phyloP scores from a whole-genome alignment of 2,888 invertebrate species.

The Lobophora halterata region DNA sequence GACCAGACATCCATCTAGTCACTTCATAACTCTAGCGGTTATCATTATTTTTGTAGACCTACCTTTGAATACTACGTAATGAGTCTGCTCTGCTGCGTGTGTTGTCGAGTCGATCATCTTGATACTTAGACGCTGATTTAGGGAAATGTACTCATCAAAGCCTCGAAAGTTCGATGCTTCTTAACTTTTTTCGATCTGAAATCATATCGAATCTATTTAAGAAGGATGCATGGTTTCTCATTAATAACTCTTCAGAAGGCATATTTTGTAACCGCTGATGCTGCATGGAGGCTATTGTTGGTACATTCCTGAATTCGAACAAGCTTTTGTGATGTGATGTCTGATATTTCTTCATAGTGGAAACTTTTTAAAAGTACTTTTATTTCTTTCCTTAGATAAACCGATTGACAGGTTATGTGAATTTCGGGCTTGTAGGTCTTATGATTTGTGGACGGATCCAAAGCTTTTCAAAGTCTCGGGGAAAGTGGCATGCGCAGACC shows the following conservation, averaged over 20 bases:
- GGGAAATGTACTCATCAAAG: conserved; percentile 64
- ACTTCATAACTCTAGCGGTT: conserved; percentile 70
- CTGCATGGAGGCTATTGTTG: conserved; percentile 41
- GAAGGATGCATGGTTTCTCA: background rate
- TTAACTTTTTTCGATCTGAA: conserved; percentile 14
- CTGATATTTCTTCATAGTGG: conserved; percentile 42
- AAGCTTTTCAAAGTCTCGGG: conserved; percentile 36
- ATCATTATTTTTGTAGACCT: conserved; percentile 74
- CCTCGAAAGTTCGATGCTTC: conserved; percentile 12
- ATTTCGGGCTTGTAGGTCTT: conserved; percentile 48
- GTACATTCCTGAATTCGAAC: conserved; percentile 67
- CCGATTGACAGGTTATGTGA: conserved; percentile 28
- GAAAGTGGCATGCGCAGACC: conserved; percentile 67
- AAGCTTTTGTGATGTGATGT: conserved; percentile 80
- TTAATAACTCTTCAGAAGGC: no score
- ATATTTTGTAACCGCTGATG: no score
- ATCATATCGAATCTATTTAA: conserved; percentile 8
- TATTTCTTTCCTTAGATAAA: conserved; percentile 27
- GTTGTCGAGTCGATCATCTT: conserved; percentile 71
- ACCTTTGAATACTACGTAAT: conserved; percentile 69
- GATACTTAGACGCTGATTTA: conserved; percentile 69
- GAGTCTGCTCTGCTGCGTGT: conserved; percentile 79
- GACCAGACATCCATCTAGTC: conserved; percentile 58
- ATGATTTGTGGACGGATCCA: conserved; percentile 25
- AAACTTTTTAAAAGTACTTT: conserved; percentile 24